These are phyloP conservation scores for Onychomys torridus DNA, from an alignment of 2,797 vertebrate species.

Conservation along the genomic window DNA sequence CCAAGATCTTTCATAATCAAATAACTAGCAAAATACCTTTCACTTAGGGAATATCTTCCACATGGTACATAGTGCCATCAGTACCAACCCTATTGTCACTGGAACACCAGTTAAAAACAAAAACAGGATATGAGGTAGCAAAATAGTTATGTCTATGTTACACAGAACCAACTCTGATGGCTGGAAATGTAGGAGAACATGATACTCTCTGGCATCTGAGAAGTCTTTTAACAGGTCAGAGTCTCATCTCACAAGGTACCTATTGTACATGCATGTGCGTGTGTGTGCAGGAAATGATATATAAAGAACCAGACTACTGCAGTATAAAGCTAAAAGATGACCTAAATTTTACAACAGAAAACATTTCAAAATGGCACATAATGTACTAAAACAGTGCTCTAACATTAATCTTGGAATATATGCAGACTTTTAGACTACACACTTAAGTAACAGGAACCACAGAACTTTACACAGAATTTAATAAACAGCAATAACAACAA, in stretches of 20 bases:
- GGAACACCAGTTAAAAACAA: neutral
- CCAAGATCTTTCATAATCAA: neutral
- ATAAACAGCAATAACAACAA: neutral
- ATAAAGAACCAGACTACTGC: neutral
- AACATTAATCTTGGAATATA: constrained; percentile 45
- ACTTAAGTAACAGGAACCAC: neutral
- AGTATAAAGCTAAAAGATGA: constrained; percentile 29
- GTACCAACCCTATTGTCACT: neutral
- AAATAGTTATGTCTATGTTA: neutral
- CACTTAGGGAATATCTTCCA: neutral
- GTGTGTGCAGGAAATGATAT: neutral
- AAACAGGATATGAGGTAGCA: neutral
- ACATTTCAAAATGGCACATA: constrained; percentile 45
- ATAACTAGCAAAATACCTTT: neutral
- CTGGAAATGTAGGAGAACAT: neutral
- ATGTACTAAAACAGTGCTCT: neutral
- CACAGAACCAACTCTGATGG: neutral
- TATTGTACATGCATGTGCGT: neutral
- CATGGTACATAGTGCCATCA: neutral
- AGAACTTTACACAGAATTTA: neutral
- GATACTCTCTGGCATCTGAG: neutral
- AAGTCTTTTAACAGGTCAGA: neutral
- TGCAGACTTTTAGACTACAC: neutral
- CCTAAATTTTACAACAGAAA: neutral
- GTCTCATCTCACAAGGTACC: neutral